Percentiles rank a stretch among this genome's conserved stretches.
Evolutionary conservation across 2,797 vertebrate species (phyloP).

Genomic region (Acanthis flammea): DNA sequence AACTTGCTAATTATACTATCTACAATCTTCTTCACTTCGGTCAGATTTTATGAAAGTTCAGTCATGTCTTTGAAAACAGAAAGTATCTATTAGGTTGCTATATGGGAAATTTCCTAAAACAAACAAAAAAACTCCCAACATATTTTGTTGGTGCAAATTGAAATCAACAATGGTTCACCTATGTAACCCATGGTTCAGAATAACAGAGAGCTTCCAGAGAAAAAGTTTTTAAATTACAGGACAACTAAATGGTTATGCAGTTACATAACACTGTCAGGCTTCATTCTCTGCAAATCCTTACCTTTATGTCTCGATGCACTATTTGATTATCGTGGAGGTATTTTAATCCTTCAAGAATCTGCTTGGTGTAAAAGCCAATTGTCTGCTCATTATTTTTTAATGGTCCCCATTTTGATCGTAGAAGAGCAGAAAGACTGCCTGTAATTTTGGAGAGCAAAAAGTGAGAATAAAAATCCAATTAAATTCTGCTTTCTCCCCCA

Average conservation of each 20-base stretch:
- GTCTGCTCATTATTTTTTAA: conserved; percentile 97
- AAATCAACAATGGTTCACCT: neutral
- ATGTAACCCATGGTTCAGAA: neutral
- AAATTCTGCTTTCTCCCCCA: neutral
- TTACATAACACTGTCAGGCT: neutral
- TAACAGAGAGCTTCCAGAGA: neutral
- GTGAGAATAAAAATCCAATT: neutral
- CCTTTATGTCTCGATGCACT: conserved; percentile 98
- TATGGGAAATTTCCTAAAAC: neutral
- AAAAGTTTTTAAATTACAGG: neutral
- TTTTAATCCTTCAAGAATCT: conserved; percentile 97
- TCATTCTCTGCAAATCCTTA: conserved; percentile 54
- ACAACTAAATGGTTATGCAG: neutral
- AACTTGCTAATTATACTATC: neutral
- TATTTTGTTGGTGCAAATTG: neutral
- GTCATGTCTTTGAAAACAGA: neutral
- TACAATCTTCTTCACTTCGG: neutral
- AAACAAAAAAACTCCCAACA: neutral
- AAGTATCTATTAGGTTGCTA: neutral
- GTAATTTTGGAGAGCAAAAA: conserved; percentile 16
- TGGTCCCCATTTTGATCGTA: conserved; percentile 97
- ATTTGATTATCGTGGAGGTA: conserved; percentile 99
- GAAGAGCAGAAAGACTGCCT: conserved; percentile 97
- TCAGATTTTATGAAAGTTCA: neutral
- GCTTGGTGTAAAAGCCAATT: conserved; percentile 97